Evolutionary conservation across 2,888 invertebrate genomes (phyloP).

Genomic region (Heliconius sara): DNA sequence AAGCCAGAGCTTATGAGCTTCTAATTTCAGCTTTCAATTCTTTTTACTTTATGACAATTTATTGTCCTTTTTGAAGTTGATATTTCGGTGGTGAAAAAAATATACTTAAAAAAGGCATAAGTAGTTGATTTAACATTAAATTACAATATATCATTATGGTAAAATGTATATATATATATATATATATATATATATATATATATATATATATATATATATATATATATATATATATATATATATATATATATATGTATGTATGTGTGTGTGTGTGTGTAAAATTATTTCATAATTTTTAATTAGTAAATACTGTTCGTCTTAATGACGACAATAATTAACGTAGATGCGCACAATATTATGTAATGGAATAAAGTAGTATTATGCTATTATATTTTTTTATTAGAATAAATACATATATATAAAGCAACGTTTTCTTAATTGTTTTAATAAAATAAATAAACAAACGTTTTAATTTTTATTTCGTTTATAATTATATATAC

Average conservation of each 20-base stretch:
- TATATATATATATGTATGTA: too few relatives aligned
- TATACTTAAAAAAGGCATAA: neutral
- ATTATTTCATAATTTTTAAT: neutral
- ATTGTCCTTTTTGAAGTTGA: neutral
- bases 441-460: neutral
- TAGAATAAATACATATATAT: constrained; percentile 4
- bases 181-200: too few relatives aligned
- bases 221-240: neutral
- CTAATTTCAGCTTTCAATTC: neutral
- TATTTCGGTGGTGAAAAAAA: neutral
- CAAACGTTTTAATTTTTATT: neutral
- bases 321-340: neutral
- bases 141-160: neutral
- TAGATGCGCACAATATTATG: constrained; percentile 22
- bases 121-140: neutral
- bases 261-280: neutral
- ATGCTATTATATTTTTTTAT: constrained; percentile 25
- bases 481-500: neutral
- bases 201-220: too few relatives aligned
- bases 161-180: neutral
- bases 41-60: neutral
- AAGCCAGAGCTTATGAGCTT: neutral
- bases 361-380: constrained; percentile 13
- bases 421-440: neutral
- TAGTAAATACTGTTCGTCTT: neutral